phyloP scores from a whole-genome alignment of 2,888 invertebrate species.

The Poecilus cupreus region DNA sequence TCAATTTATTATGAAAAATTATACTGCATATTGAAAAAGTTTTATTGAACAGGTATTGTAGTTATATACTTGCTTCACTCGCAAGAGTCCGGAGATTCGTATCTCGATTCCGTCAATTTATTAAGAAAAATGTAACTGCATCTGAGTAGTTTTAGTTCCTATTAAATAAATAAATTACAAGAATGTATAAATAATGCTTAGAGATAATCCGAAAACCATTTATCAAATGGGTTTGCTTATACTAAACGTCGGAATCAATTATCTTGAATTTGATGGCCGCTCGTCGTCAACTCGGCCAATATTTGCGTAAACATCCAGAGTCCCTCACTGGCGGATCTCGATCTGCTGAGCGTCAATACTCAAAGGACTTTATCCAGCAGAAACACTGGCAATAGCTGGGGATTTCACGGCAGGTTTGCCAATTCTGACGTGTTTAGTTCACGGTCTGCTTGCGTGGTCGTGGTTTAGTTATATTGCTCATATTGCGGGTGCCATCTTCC shows the following conservation, averaged over 20 bases:
- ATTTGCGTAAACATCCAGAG: background rate
- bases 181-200: no score
- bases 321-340: background rate
- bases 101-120: no score
- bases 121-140: no score
- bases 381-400: slow-evolving; percentile 52
- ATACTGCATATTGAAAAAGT: no score
- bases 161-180: no score
- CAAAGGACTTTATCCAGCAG: slow-evolving; percentile 51
- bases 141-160: no score
- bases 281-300: background rate
- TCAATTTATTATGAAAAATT: no score
- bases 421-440: slow-evolving; percentile 58
- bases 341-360: slow-evolving; percentile 21
- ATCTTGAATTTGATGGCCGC: background rate
- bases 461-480: slow-evolving; percentile 61
- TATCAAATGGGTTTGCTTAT: no score
- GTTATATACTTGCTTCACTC: no score
- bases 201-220: no score
- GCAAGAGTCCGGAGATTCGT: no score
- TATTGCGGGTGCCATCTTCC: slow-evolving; percentile 61
- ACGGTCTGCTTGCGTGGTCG: slow-evolving; percentile 50
- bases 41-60: no score
- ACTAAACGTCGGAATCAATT: background rate
- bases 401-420: slow-evolving; percentile 56